These are phyloP conservation scores for Melanotaenia duboulayi DNA, from an alignment of 2,113 vertebrate species.

Conservation along the genomic window DNA sequence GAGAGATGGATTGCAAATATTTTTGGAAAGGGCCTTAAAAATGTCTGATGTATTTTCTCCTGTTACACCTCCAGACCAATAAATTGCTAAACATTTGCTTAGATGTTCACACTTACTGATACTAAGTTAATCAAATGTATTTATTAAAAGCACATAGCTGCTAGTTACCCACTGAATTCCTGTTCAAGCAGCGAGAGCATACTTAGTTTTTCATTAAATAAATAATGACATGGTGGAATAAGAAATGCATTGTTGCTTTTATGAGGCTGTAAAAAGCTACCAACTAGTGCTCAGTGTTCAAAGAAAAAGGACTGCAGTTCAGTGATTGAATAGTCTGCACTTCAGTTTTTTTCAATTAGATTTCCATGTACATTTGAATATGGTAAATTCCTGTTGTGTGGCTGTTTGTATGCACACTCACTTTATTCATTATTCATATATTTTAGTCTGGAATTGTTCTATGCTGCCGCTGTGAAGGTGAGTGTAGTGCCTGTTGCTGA, in stretches of 20 bases:
- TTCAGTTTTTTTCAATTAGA: conserved; percentile 17
- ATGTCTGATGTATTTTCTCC: too few relatives aligned
- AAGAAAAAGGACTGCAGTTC: conserved; percentile 22
- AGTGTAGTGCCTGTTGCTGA: conserved; percentile 44
- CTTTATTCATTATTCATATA: conserved; percentile 28
- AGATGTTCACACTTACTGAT: too few relatives aligned
- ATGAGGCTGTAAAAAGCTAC: not conserved
- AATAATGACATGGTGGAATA: too few relatives aligned
- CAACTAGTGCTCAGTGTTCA: conserved; percentile 23
- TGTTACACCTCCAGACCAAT: too few relatives aligned
- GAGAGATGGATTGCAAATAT: not conserved
- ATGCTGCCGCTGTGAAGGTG: conserved; percentile 17
- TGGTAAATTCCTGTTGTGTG: too few relatives aligned
- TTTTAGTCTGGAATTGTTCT: conserved; percentile 13
- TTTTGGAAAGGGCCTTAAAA: not conserved
- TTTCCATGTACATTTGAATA: not conserved
- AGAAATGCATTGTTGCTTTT: too few relatives aligned
- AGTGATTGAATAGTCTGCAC: conserved; percentile 12
- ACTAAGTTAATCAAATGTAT: too few relatives aligned
- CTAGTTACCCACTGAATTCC: not conserved
- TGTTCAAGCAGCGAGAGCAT: not conserved
- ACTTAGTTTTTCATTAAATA: too few relatives aligned
- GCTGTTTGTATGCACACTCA: conserved; percentile 2
- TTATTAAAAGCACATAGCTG: too few relatives aligned
- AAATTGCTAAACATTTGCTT: too few relatives aligned